Conservation (phyloP, 2,113 vertebrate species). For the Hoplias malabaricus region DNA sequence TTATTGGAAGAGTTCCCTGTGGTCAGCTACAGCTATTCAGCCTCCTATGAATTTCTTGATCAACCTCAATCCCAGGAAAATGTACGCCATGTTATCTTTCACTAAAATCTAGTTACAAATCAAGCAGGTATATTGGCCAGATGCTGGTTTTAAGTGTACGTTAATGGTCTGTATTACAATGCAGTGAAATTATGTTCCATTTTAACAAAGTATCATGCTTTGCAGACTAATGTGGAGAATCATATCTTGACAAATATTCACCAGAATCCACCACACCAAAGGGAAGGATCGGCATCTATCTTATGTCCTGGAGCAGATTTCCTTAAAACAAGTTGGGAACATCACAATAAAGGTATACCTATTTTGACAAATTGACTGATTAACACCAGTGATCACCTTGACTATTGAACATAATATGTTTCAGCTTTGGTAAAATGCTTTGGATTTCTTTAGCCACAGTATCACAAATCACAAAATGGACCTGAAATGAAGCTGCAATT, state of each 20-base stretch:
- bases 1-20: slow-evolving; percentile 62
- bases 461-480: no score
- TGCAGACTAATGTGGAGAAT: background rate
- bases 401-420: no score
- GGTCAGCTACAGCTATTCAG: slow-evolving; percentile 73
- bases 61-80: background rate
- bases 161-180: background rate
- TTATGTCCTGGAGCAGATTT: background rate
- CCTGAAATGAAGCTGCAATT: no score
- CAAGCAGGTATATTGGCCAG: background rate
- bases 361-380: no score
- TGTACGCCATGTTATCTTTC: slow-evolving; percentile 42
- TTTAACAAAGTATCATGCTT: background rate
- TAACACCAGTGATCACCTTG: no score
- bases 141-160: background rate
- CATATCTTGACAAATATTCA: background rate
- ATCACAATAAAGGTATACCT: slow-evolving; percentile 8
- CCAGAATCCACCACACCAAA: background rate
- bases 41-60: slow-evolving; percentile 74
- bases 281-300: background rate
- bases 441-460: no score
- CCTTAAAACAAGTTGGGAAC: background rate
- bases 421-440: no score
- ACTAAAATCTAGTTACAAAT: background rate
- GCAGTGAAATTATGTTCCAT: no score